Base-by-base conservation (phyloP, 2,888 invertebrate genomes). In the Bellardia pandia region DNA sequence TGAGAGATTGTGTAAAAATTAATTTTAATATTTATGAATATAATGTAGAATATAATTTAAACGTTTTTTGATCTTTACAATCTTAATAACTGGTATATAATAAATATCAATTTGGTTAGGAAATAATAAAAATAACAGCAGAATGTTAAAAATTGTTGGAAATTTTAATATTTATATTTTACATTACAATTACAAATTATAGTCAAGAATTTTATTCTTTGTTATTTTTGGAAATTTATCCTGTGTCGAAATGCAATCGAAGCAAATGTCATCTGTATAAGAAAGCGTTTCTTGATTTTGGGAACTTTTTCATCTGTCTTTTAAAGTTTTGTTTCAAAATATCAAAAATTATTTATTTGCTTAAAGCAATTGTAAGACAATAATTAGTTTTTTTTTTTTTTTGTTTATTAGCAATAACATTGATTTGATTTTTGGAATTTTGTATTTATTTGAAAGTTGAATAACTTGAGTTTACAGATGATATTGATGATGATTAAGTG, bases 361-460 rank as follows among this genome's bases (percentile, higher is more conserved):
- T 45, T 14, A 16, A 66, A 45, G 16, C 45, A 13, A 45, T 51
- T 51, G 51, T 5, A 51, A 51, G 6, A n/a, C 51, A 51, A 72
- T 23, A 23, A n/a, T 23, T 40, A 56, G 37, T 64, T 37, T 11
- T 45, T 23, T 23, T 23, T 16, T 64, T 37, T 11, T 45, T 23
- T 23, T 23, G 23, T 23, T 23, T 53, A 14, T 68, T 53, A 58
- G 56, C 23, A 78, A 78, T 42, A 23, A 71, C 58, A 23, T 45
- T 66, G 56, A 58, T 75, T 75, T 53, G 53, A 37, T 64, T 60
- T 33, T 23, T 13, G 2, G 14, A 13, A 2, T 51, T n/a, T 75
- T 45, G 40, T 68, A n/a, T 40, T 13, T 42, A 16, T 83, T 60
- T 45, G n/a, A 68, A 62, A 77, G 58, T 71, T 77, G 45, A 75